A percentile compares a stretch with the other conserved stretches of the same genome.
phyloP scores from a whole-genome alignment of 2,113 vertebrate species.

The Onychostruthus taczanowskii region DNA sequence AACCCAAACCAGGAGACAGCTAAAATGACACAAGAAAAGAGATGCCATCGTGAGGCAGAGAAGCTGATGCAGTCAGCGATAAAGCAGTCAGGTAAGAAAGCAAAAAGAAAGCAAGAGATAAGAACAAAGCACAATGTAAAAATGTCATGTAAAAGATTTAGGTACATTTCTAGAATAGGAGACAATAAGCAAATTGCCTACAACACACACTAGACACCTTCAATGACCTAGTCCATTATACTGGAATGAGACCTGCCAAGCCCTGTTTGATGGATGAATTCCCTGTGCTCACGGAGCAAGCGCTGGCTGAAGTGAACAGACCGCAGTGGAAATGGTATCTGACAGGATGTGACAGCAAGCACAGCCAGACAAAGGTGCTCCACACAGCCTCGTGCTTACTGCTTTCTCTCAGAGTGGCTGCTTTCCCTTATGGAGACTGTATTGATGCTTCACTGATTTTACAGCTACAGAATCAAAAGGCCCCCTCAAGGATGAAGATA shows the following conservation, averaged over 20 bases:
- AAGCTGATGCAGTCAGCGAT: not conserved
- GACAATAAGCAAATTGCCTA: not conserved
- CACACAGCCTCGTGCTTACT: not conserved
- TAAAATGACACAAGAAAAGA: not conserved
- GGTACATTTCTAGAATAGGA: not conserved
- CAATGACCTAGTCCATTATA: not conserved
- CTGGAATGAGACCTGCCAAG: not conserved
- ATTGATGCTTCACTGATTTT: not conserved
- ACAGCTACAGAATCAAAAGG: not conserved
- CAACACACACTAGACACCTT: not conserved
- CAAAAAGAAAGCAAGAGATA: not conserved
- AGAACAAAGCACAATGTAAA: not conserved
- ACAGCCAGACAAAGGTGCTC: not conserved
- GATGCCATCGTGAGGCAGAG: not conserved
- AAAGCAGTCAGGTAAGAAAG: not conserved
- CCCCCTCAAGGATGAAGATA: not conserved
- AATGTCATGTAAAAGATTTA: not conserved
- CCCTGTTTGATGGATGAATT: not conserved
- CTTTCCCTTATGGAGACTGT: not conserved
- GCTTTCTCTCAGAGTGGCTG: not conserved
- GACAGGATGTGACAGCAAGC: not conserved
- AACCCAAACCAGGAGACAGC: not conserved
- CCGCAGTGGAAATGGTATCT: not conserved
- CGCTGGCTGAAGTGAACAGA: not conserved
- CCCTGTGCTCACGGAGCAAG: not conserved